These are phyloP conservation scores for Lycaon pictus DNA, from an alignment of 2,113 vertebrate genomes.

Conservation along the genomic window DNA sequence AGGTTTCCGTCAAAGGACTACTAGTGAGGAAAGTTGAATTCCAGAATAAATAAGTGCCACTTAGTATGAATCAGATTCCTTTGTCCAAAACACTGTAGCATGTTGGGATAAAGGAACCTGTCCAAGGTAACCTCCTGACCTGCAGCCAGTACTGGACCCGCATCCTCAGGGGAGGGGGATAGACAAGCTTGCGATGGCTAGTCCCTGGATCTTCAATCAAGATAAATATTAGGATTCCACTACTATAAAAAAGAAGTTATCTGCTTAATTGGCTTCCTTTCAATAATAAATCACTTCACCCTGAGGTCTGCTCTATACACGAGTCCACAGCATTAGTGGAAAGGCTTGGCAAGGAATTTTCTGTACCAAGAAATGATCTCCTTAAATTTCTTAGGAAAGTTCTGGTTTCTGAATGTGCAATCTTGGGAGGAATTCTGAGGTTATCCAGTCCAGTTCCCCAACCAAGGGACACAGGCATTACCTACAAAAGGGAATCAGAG, in stretches of 20 bases:
- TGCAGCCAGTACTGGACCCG: neutral
- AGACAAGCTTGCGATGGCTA: rapidly evolving
- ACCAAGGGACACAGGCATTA: neutral
- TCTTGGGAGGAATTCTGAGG: neutral
- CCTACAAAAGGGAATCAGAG: neutral
- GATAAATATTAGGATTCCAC: neutral
- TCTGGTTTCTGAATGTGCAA: neutral
- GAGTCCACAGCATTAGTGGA: neutral
- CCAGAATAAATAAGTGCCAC: neutral
- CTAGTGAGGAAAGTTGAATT: neutral
- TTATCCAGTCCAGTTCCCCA: neutral
- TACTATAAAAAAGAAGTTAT: neutral
- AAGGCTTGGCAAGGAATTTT: neutral
- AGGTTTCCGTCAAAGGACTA: neutral
- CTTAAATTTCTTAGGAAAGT: neutral
- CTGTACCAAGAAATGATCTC: neutral
- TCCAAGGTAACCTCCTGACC: neutral
- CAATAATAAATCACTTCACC: neutral
- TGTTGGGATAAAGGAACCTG: neutral
- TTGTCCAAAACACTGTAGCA: neutral
- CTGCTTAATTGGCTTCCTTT: constrained; percentile 11
- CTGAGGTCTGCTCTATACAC: rapidly evolving
- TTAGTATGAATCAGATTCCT: neutral
- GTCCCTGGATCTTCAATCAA: constrained; percentile 8
- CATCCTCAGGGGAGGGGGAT: neutral